phyloP scores from a whole-genome alignment of 2,888 invertebrate genomes.

The Leptothorax acervorum region DNA sequence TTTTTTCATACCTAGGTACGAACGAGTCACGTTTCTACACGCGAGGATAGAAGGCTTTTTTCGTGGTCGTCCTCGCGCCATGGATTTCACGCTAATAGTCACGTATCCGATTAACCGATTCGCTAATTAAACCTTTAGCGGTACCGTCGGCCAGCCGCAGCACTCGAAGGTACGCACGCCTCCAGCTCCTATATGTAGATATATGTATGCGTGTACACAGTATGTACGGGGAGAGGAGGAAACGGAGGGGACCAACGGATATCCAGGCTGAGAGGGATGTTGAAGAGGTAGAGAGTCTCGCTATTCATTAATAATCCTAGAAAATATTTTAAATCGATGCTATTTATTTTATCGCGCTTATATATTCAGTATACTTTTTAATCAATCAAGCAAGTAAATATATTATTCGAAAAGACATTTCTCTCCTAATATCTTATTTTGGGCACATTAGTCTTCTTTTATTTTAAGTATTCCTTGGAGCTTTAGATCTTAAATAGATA shows the following conservation, averaged over 20 bases:
- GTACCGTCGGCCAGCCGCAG: conserved; percentile 76
- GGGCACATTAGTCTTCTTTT: neutral
- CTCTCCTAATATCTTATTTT: neutral
- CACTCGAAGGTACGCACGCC: conserved; percentile 74
- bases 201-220: conserved; percentile 40
- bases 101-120: conserved; percentile 76
- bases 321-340: conserved; percentile 9
- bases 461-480: neutral
- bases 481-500: neutral
- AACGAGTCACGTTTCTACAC: conserved; percentile 40
- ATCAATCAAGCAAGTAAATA: neutral
- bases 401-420: neutral
- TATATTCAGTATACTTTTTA: neutral
- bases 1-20: conserved; percentile 20
- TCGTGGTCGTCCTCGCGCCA: conserved; percentile 50
- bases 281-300: conserved; percentile 32
- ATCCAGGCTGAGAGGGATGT: conserved; percentile 33
- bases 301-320: conserved; percentile 16
- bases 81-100: conserved; percentile 74
- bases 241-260: conserved; percentile 37
- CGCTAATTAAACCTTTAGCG: conserved; percentile 77
- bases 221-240: conserved; percentile 38
- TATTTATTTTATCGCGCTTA: neutral
- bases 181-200: conserved; percentile 58
- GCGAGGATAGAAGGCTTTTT: conserved; percentile 25